Base-by-base conservation (phyloP, 2,888 invertebrate species). In the Spisula subtruncata region DNA sequence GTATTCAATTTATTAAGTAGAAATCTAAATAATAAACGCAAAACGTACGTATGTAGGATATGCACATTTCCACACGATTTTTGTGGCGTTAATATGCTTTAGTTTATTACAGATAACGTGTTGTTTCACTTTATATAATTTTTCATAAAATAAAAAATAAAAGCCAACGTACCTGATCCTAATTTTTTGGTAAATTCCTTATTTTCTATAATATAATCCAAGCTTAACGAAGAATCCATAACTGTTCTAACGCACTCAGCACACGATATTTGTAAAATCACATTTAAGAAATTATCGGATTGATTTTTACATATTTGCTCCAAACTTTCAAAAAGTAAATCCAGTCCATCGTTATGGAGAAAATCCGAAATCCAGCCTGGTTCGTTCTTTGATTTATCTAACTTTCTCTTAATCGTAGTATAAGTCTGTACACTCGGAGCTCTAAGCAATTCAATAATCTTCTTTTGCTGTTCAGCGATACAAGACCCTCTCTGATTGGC, bases 131-230 rank as follows among this genome's bases (percentile, higher is more conserved):
- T 66, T 66, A 6, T 5, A 6, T 66, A 66, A n/a, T n/a, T 0
- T 4, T 0, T 25, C 8, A 25, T 66, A 1, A 4, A 66, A 8
- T 25, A 25, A 66, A 66, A 66, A 12, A n/a, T 25, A n/a, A 4
- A 25, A 66, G 12, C 60, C 16, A n/a, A 25, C 85, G 92, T 93
- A 97, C 98, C 97, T 96, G 98, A 98, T 87, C 98, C 98, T 96
- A 99, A 98, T 97, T 99, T 99, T 95, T 98, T 98, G 95, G 98
- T 98, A 97, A 99, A 99, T 97, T 99, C 99, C 94, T 98, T 98
- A 97, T 99, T 99, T 97, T 99, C 99, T 95, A 99, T 98, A 97
- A 99, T 99, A 97, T 98, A 99, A 97, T 99, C 99, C 97, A 99
- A 98, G 95, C 98, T 98, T 97, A 98, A 98, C 95, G 98, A 98